Percentiles rank a stretch among this genome's conserved stretches.
Conservation (phyloP, 2,888 invertebrate species). For the Caenorhabditis angaria region DNA sequence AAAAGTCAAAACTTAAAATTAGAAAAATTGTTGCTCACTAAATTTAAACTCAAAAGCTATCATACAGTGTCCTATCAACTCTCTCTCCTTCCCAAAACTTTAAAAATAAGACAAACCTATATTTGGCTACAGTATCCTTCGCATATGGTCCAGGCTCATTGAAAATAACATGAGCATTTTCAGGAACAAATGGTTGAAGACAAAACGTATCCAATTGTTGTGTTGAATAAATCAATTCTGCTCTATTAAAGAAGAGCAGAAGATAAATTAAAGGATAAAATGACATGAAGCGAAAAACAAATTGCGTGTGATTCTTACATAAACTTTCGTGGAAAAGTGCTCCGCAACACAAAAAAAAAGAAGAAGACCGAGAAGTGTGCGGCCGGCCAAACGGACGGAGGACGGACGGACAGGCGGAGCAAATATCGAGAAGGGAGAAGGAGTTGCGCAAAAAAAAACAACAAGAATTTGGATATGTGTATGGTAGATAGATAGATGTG, state of each 20-base stretch:
- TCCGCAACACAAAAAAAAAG: conserved; percentile 11
- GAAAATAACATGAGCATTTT: conserved; percentile 81
- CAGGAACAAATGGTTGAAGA: conserved; percentile 71
- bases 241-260: conserved; percentile 32
- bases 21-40: neutral
- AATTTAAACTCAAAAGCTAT: no score
- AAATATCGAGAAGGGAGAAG: conserved; percentile 10
- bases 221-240: neutral
- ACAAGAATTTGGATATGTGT: neutral
- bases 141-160: conserved; percentile 73
- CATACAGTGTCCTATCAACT: no score
- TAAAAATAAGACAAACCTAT: conserved; percentile 35
- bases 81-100: neutral
- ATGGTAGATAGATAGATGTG: no score
- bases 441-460: conserved; percentile 8
- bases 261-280: conserved; percentile 26
- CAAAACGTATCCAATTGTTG: conserved; percentile 37
- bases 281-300: conserved; percentile 11
- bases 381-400: conserved; percentile 2
- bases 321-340: conserved; percentile 8
- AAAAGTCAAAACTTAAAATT: conserved; percentile 7
- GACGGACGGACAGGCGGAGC: conserved; percentile 13
- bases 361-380: neutral
- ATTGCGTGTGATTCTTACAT: conserved; percentile 10
- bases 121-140: conserved; percentile 84